phyloP scores from a whole-genome alignment of 2,113 vertebrate species.

The Catharus minimus region DNA sequence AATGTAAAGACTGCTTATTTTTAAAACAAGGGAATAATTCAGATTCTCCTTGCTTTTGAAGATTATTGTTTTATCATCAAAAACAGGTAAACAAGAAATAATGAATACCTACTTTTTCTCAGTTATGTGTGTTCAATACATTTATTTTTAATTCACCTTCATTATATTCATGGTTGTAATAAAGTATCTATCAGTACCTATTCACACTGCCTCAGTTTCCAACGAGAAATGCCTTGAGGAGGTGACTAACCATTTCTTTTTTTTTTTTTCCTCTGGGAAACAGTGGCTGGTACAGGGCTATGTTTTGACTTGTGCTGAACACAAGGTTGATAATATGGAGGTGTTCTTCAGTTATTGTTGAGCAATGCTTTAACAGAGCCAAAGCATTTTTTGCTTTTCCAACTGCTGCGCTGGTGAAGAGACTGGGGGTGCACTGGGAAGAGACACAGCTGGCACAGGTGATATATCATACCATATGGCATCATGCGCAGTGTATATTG shows the following conservation, averaged over 20 bases:
- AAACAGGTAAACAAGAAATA: neutral
- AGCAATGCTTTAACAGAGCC: neutral
- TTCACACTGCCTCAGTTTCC: neutral
- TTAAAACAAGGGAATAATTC: neutral
- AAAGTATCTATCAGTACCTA: neutral
- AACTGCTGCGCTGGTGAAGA: neutral
- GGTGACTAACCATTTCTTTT: neutral
- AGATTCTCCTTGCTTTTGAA: neutral
- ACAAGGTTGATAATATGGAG: neutral
- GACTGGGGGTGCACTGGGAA: neutral
- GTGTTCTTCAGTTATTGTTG: neutral
- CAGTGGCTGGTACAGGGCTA: neutral
- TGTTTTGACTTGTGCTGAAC: neutral
- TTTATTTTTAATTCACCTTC: neutral
- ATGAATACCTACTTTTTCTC: neutral
- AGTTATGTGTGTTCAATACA: neutral
- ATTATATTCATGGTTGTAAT: neutral
- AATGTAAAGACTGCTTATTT: neutral
- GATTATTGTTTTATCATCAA: neutral
- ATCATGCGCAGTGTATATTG: accelerated
- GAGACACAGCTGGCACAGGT: neutral
- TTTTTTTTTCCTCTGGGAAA: neutral
- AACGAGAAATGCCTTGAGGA: neutral
- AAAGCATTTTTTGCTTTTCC: neutral
- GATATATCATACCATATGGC: too few species aligned